Conservation (phyloP, 2,113 vertebrate species). For the Phalacrocorax aristotelis region DNA sequence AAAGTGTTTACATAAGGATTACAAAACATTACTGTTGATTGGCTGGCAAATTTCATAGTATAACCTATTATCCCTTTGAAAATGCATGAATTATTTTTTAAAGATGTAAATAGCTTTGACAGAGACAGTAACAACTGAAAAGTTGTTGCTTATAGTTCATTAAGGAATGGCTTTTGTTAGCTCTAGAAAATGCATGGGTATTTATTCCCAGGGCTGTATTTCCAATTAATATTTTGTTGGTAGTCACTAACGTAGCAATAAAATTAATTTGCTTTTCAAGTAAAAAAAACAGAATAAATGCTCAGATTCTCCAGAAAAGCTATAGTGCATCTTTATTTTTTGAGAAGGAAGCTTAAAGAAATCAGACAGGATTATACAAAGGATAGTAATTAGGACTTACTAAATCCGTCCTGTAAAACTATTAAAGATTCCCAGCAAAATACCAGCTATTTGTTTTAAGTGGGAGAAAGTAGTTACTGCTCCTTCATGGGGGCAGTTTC, state of each 20-base stretch:
- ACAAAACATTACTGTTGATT: background rate
- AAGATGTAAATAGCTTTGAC: background rate
- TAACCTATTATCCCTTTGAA: background rate
- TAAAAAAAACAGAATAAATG: background rate
- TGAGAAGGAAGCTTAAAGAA: background rate
- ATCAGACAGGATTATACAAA: background rate
- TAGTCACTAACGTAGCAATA: background rate
- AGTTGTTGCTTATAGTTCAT: background rate
- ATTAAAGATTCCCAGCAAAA: background rate
- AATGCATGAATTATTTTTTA: background rate
- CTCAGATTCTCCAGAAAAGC: background rate
- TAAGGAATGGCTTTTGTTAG: background rate
- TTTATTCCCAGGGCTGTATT: background rate
- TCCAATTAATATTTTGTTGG: constrained; percentile 12
- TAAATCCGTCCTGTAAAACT: background rate
- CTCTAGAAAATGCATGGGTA: background rate
- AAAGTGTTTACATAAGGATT: background rate
- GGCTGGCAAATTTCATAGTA: background rate
- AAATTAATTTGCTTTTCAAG: background rate
- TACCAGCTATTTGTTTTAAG: background rate
- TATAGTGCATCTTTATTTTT: background rate
- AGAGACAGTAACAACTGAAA: background rate
- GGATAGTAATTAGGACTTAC: background rate
- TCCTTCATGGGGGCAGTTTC: background rate
- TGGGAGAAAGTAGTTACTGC: background rate